These are phyloP conservation scores for Pterostichus niger DNA, from an alignment of 2,888 invertebrate species.

Conservation along the genomic window DNA sequence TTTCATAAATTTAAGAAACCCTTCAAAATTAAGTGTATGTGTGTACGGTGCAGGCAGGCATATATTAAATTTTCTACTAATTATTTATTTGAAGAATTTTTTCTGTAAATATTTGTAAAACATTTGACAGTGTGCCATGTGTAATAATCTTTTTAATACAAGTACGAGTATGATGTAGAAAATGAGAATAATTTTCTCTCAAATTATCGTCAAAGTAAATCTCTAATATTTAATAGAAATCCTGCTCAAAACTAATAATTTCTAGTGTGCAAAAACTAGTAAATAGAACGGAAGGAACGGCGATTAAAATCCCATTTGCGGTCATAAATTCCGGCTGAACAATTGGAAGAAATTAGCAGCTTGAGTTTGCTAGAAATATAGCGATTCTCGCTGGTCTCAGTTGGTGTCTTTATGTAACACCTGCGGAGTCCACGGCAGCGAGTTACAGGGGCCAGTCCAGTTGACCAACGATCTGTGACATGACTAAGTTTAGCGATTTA, in stretches of 20 bases:
- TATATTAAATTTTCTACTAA: too few relatives aligned
- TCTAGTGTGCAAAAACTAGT: slow-evolving; percentile 26
- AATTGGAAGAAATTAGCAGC: slow-evolving; percentile 53
- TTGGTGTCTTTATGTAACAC: slow-evolving; percentile 50
- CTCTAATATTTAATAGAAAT: slow-evolving; percentile 51
- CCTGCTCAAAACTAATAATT: slow-evolving; percentile 36
- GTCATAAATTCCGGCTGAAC: slow-evolving; percentile 53
- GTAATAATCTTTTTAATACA: too few relatives aligned
- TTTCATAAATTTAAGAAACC: too few relatives aligned
- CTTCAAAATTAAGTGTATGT: too few relatives aligned
- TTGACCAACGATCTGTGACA: slow-evolving; percentile 53
- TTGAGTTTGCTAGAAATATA: slow-evolving; percentile 18
- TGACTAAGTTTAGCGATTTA: slow-evolving; percentile 49
- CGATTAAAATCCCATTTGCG: slow-evolving; percentile 57
- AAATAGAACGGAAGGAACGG: slow-evolving; percentile 47
- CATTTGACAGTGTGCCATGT: too few relatives aligned
- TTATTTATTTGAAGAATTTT: too few relatives aligned
- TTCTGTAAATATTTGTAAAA: too few relatives aligned
- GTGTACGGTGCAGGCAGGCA: too few relatives aligned
- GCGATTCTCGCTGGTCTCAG: slow-evolving; percentile 26
- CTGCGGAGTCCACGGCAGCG: slow-evolving; percentile 31
- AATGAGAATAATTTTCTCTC: too few relatives aligned
- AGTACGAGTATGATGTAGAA: too few relatives aligned
- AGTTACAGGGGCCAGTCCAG: slow-evolving; percentile 29
- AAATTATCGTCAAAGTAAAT: slow-evolving; percentile 17